Base-by-base conservation (phyloP, 2,888 invertebrate species). In the Syrphus vitripennis region DNA sequence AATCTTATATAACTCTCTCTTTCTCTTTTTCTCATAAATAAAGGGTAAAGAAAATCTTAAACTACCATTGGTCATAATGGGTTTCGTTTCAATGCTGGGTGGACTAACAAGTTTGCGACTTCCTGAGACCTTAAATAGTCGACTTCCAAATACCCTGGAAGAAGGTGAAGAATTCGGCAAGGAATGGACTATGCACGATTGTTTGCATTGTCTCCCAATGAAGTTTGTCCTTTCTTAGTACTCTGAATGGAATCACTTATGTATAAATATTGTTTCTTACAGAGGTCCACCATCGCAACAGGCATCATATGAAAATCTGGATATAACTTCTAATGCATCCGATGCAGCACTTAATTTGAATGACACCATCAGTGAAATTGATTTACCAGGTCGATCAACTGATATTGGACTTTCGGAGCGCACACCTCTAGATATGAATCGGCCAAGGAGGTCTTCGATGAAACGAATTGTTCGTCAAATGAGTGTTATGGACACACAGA, bases 101-200 rank as follows among this genome's bases (percentile, higher is more conserved):
- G 97, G 97, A 2, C 90, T 97, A 77, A 95, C 96, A 1, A 96
- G 96, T 0, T 93, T 97, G 6, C 94, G 97, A 21, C 92, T 98
- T 86, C 97, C 97, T 0, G 97, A 98, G 93, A 98, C 97, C 0
- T 92, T 97, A 37, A 96, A 97, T 90, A 94, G 96, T 89, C 94
- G 96, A 3, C 91, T 98, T 87, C 97, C 97, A 0, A 97, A 97
- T 92, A 97, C 97, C 0, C 94, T 97, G 7, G 97, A 97, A 90
- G 97, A 98, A 91, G 97, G 97, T 2, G 97, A 97, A 91, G 94
- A 95, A 89, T 97, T 97, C 90, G 97, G 97, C 37, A 97, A 96
- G 91, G 94, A 97, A 89, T 97, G 97, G 95, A 94, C 95, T 0
- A 94, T 95, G 87, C 93, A 94, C 37, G 96, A 97, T 90, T 97